Percentiles rank a stretch among this genome's conserved stretches.
Conservation (phyloP, 2,113 vertebrate genomes). For the Bos indicus region DNA sequence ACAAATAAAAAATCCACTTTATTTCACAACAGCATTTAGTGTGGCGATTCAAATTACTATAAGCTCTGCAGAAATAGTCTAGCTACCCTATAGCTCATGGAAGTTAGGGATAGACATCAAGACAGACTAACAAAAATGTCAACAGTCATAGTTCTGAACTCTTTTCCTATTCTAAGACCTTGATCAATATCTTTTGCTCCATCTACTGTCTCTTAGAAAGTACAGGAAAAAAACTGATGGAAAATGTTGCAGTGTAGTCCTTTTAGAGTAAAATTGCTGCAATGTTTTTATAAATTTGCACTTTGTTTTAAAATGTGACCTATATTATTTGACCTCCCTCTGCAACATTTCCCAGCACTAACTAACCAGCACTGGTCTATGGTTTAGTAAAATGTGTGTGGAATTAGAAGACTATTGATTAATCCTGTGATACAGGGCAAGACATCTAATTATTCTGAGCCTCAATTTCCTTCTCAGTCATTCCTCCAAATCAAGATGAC, state of each 20-base stretch:
- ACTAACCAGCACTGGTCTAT: background rate
- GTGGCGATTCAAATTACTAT: background rate
- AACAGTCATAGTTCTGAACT: background rate
- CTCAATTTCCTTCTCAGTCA: conserved; percentile 29
- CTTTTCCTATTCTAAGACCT: background rate
- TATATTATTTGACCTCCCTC: background rate
- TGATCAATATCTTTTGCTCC: background rate
- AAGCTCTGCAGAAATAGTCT: background rate
- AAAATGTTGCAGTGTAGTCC: background rate
- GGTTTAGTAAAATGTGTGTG: background rate
- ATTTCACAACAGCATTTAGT: conserved; percentile 5
- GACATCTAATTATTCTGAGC: background rate
- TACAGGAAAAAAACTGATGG: background rate
- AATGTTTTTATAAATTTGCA: background rate
- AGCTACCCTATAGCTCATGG: background rate
- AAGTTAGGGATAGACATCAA: background rate
- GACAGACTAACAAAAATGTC: background rate
- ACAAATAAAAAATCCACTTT: background rate
- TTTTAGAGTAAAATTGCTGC: background rate
- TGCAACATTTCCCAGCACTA: background rate
- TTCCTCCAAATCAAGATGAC: background rate
- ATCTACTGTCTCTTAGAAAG: background rate
- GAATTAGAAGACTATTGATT: background rate
- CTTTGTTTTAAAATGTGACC: background rate
- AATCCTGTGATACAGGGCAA: background rate